Evolutionary conservation across 2,113 vertebrate species (phyloP), one percentile per base, ranked within the genome.

Genomic region (Tretioscincus oriximinensis): DNA sequence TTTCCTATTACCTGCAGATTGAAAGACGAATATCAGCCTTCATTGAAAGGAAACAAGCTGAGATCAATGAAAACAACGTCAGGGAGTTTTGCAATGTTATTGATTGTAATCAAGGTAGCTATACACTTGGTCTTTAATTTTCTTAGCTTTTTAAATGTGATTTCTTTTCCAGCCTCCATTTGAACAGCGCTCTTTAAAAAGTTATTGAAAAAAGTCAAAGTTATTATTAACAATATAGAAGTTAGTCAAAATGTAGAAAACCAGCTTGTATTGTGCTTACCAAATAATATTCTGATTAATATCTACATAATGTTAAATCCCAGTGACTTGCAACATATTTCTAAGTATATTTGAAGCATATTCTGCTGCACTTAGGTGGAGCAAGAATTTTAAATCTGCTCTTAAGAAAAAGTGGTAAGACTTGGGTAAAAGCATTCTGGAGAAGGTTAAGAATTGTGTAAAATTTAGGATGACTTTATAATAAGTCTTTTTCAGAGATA

Each of bases 1-100:
- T 83, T 90, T 81, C 90, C 93, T 95, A 69, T 93, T 92, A 84
- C 90, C 94, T 94, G 74, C 93, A 99, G 98, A 99, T 99, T 95
- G 98, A 99, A 93, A 97, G 98, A 85, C 94, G 98, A 95, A 99
- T 99, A 98, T 98, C 96, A 95, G 98, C 98, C 95, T 99, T 99
- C 97, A 99, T 99, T 94, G 98, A 99, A 96, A 97, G 98, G 96
- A 99, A 99, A 93, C 98, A 99, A 97, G 97, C 98, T 90, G 98
- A 99, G 97, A 99, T 99, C 97, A 99, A 99, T 98, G 98, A 99
- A 98, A 99, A 99, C 96, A 99, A 99, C 91, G 97, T 99, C 93
- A 96, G 98, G 88, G 98, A 99, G 95, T 99, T 99, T 95, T 99
- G 98, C 96, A 99, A 99, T 95, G 98, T 99, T 97, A 99, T 99